Base-by-base conservation (phyloP, 2,888 invertebrate genomes). In the Amphimallon solstitiale region DNA sequence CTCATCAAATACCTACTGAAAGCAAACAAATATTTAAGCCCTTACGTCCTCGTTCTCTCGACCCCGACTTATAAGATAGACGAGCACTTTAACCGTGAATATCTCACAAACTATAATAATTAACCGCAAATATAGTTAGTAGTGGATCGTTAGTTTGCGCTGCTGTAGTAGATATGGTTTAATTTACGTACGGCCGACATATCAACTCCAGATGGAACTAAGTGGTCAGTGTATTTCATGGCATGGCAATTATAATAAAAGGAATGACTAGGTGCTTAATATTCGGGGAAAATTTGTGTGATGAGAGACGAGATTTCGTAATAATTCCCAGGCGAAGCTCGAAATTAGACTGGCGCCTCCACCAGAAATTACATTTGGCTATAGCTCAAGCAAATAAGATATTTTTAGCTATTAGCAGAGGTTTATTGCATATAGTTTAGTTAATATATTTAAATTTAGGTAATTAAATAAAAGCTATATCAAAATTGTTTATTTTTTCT, bases 81-180 rank as follows among this genome's bases (percentile, higher is more conserved):
- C 14, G 10, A 51, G 17, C 15, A 51, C 19, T 56, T 35, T 14
- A 38, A 15, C 49, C 40, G 51, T 9, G 48, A 56, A 61, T 61
- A 67, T 65, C 59, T 29, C 60, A 48, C 48, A 45, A 51, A 48
- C 59, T 65, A 49, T 54, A 46, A 67, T 64, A 67, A 67, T 51
- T 65, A 61, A 60, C 65, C 60, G 46, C 51, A 63, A 66, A 51
- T 59, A 59, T 34, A 59, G 59, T 68, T 68, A 51, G 63, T 29
- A 34, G 60, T 17, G 51, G 49, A 52, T 65, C 43, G 67, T 66
- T 68, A 63, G 60, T 63, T 68, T 63, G 34, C 62, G 37, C 40
- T 29, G 12, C 21, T 52, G 64, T 29, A 60, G 65, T 52, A 63
- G 65, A 66, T 68, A 65, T 60, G 63, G 35, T 46, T 51, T 66